These are phyloP conservation scores for Orthonyx spaldingii DNA, from an alignment of 2,113 vertebrate genomes.

Conservation along the genomic window DNA sequence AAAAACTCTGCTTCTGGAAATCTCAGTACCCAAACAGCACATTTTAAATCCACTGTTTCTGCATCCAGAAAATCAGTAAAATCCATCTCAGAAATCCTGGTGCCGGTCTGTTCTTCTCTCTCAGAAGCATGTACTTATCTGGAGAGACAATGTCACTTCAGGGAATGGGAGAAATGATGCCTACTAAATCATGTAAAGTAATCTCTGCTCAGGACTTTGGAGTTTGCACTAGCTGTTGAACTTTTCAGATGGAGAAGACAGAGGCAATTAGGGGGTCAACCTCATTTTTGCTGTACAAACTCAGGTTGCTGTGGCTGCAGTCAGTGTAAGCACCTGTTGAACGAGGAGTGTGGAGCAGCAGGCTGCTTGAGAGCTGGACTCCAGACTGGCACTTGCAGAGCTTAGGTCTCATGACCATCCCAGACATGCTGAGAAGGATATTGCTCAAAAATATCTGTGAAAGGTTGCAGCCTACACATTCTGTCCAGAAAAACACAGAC, in stretches of 20 bases:
- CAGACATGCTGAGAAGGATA: accelerated
- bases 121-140: neutral
- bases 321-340: neutral
- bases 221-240: neutral
- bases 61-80: neutral
- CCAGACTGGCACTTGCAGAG: neutral
- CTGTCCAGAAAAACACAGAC: neutral
- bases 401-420: neutral
- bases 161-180: neutral
- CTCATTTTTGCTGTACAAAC: neutral
- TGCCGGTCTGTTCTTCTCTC: neutral
- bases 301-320: neutral
- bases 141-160: neutral
- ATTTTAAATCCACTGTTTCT: neutral
- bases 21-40: neutral
- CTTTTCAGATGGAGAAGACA: neutral
- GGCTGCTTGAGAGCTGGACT: neutral
- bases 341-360: neutral
- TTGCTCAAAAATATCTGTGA: neutral
- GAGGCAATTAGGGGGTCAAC: neutral
- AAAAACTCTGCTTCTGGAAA: neutral
- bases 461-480: neutral
- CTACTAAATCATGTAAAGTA: neutral
- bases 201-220: neutral
- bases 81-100: neutral